Evolutionary conservation across 2,797 vertebrate species (phyloP).

Genomic region (Spinibarbus caldwelli): DNA sequence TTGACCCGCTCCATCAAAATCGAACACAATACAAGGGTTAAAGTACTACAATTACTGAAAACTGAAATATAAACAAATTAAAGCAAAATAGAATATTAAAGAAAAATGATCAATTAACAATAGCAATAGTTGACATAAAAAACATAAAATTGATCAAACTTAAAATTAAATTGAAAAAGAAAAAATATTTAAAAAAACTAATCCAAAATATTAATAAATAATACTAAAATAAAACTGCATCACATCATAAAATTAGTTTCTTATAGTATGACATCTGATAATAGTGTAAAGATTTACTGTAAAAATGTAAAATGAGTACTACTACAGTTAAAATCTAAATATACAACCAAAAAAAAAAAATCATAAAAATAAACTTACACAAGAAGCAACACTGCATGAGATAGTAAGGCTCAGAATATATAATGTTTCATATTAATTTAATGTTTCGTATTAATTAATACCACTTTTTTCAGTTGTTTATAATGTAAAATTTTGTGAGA

Average conservation of each 20-base stretch:
- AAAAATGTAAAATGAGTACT: background rate
- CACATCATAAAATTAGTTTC: background rate
- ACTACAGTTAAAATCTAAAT: background rate
- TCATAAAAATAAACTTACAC: background rate
- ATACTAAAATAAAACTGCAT: background rate
- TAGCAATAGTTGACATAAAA: background rate
- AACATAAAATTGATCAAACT: no score
- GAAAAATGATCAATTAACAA: background rate
- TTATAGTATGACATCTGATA: background rate
- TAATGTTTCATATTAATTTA: background rate
- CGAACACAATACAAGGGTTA: no score
- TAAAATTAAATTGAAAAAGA: background rate
- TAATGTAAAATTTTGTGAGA: background rate
- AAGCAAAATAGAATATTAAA: background rate
- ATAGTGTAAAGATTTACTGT: background rate
- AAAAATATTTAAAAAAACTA: background rate
- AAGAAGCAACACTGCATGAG: background rate
- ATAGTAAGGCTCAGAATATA: background rate
- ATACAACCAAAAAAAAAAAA: background rate
- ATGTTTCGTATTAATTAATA: background rate
- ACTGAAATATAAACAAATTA: background rate
- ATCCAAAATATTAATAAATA: background rate
- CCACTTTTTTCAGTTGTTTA: background rate
- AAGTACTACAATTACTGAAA: background rate
- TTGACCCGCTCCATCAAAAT: no score